Conservation (phyloP, 2,888 invertebrate genomes). For the Tachina grossa region DNA sequence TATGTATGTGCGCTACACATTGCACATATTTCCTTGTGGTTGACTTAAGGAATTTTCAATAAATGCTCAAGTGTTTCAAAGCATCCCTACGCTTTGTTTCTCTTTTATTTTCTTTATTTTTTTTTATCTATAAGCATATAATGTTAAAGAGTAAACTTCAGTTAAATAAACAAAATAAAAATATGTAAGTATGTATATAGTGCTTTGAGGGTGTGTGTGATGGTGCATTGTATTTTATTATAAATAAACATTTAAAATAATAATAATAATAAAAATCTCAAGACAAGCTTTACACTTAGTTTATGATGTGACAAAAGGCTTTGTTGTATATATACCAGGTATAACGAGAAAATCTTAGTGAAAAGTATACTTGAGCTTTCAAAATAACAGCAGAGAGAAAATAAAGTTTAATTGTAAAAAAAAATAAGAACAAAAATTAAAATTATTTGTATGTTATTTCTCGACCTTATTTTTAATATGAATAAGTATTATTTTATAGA, state of each 20-base stretch:
- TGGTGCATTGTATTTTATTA: not conserved
- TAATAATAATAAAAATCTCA: conserved; percentile 52
- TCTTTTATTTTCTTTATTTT: not conserved
- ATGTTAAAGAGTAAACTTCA: conserved; percentile 1
- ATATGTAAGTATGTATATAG: not conserved
- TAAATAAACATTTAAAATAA: conserved; percentile 19
- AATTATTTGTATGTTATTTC: too few relatives aligned
- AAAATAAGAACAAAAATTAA: too few relatives aligned
- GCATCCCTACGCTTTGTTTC: conserved; percentile 4
- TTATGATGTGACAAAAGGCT: conserved; percentile 55
- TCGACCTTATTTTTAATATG: too few relatives aligned
- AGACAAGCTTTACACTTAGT: conserved; percentile 43
- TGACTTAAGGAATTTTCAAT: conserved; percentile 70
- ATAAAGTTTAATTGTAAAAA: not conserved
- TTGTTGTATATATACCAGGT: conserved; percentile 9
- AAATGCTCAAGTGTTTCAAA: conserved; percentile 63
- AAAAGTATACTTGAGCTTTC: not conserved
- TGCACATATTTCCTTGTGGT: conserved; percentile 54
- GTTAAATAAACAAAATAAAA: conserved; percentile 4
- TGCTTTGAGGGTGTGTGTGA: not conserved
- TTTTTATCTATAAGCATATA: not conserved
- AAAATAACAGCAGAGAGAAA: not conserved
- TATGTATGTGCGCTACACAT: too few relatives aligned
- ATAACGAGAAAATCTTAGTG: not conserved
- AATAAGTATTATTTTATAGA: too few relatives aligned